A percentile compares a stretch with the other conserved stretches of the same genome.
Evolutionary conservation across 2,797 vertebrate species (phyloP).

Genomic region (Melanotaenia pygmaea): DNA sequence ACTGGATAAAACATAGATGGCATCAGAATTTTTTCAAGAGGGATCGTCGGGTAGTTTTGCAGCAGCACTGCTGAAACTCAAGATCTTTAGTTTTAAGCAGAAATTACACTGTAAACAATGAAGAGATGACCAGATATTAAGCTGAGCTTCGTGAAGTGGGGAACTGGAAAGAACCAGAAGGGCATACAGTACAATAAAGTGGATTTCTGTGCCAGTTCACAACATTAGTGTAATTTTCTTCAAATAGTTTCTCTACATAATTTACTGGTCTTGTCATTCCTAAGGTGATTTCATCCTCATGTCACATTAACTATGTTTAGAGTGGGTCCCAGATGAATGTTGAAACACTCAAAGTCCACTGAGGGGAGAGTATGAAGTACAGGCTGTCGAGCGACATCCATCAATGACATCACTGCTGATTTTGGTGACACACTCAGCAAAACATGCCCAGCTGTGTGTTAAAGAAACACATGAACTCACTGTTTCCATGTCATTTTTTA

Average conservation of each 20-base stretch:
- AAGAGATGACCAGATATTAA: conserved; percentile 62
- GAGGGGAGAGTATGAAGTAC: conserved; percentile 45
- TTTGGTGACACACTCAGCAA: conserved; percentile 69
- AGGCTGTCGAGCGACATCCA: conserved; percentile 66
- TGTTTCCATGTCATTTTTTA: conserved; percentile 62
- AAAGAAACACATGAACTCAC: conserved; percentile 69
- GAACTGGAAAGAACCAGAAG: conserved; percentile 36
- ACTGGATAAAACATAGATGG: conserved; percentile 22
- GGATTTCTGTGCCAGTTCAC: conserved; percentile 34
- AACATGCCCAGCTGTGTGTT: conserved; percentile 76
- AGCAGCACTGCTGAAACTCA: conserved; percentile 42
- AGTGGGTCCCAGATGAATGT: conserved; percentile 54
- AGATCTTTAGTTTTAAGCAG: conserved; percentile 50
- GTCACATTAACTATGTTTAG: conserved; percentile 60
- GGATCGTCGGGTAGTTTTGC: conserved; percentile 50
- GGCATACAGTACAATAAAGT: conserved; percentile 36
- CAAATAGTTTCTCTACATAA: conserved; percentile 34
- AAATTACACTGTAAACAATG: conserved; percentile 59
- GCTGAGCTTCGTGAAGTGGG: conserved; percentile 37
- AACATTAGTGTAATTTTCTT: conserved; percentile 19
- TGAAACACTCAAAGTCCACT: conserved; percentile 43
- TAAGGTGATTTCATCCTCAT: conserved; percentile 41
- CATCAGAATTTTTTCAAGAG: conserved; percentile 15
- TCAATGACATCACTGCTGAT: conserved; percentile 75
- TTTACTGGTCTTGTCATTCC: conserved; percentile 32